These are phyloP conservation scores for Hypanus sabinus DNA, from an alignment of 2,113 vertebrate genomes.

Conservation along the genomic window DNA sequence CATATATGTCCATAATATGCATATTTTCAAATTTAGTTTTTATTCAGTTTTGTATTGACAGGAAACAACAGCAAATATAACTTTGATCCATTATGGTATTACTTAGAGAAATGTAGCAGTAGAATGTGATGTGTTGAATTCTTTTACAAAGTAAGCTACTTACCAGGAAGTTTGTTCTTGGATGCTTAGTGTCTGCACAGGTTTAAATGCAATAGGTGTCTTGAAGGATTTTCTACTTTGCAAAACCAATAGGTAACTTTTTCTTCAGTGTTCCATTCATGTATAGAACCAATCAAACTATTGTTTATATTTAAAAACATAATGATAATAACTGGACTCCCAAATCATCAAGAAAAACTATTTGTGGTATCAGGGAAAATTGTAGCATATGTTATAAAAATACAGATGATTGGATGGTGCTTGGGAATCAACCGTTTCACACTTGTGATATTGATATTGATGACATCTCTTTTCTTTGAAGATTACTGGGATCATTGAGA, in stretches of 20 bases:
- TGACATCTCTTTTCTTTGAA: background rate
- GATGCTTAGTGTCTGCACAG: background rate
- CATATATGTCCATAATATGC: background rate
- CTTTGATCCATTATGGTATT: background rate
- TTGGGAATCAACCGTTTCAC: background rate
- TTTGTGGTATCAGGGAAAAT: background rate
- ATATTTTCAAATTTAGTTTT: background rate
- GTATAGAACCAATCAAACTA: background rate
- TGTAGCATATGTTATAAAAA: background rate
- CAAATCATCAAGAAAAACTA: background rate
- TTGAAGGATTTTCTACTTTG: background rate
- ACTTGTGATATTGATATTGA: background rate
- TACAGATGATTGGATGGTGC: background rate
- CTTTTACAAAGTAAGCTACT: background rate
- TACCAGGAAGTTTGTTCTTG: background rate
- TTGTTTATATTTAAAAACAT: background rate
- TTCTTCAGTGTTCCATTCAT: background rate
- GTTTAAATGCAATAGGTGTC: background rate
- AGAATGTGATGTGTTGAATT: background rate
- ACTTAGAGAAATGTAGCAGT: background rate
- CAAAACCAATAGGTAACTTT: background rate
- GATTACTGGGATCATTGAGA: background rate
- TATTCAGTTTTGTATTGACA: constrained; percentile 1
- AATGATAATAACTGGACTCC: background rate
- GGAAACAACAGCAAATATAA: background rate